Percentiles rank a stretch among this genome's conserved stretches.
Conservation (phyloP, 2,797 vertebrate species). For the Poeciliopsis paucimaculata region DNA sequence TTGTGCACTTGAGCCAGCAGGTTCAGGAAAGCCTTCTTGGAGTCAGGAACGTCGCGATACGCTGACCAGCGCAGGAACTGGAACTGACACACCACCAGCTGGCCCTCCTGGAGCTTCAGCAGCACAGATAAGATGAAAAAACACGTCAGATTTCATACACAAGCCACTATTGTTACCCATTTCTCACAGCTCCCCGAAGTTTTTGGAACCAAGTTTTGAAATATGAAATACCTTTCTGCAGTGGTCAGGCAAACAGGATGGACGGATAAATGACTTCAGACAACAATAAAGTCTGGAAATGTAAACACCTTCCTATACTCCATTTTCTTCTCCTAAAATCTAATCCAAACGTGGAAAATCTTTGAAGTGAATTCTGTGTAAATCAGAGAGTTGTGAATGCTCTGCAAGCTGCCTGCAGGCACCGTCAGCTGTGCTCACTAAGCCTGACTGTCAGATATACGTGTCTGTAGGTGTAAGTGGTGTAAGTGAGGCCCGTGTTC, state of each 20-base stretch:
- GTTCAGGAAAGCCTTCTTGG: slow-evolving; percentile 95
- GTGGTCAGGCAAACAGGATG: not conserved
- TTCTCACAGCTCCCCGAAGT: slow-evolving; percentile 20
- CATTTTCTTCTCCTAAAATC: not conserved
- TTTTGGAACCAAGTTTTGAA: not conserved
- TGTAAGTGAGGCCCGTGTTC: slow-evolving; percentile 43
- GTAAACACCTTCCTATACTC: not conserved
- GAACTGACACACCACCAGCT: slow-evolving; percentile 90
- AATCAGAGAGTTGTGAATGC: slow-evolving; percentile 43
- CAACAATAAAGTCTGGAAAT: not conserved
- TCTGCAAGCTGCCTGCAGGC: slow-evolving; percentile 55
- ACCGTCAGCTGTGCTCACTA: slow-evolving; percentile 71
- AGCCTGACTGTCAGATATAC: slow-evolving; percentile 74
- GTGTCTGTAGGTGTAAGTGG: slow-evolving; percentile 59
- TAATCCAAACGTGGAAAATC: not conserved
- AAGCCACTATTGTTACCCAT: slow-evolving; percentile 6
- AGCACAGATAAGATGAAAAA: slow-evolving; percentile 33
- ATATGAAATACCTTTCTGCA: not conserved
- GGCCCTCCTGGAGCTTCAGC: slow-evolving; percentile 91
- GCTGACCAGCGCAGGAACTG: slow-evolving; percentile 87
- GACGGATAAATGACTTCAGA: not conserved
- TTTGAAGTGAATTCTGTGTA: slow-evolving; percentile 43
- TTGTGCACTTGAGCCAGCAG: slow-evolving; percentile 93
- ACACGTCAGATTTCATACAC: slow-evolving; percentile 10
- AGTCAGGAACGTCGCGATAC: slow-evolving; percentile 94